Conservation (phyloP, 2,113 vertebrate species). For the Bos taurus region ARS-UCD2.0 NC_037351.1:18371501-18372000, state of each 20-base stretch:
- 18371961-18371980: background rate
- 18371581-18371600: background rate
- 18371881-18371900: no score
- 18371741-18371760: background rate
- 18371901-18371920: background rate
- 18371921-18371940: background rate
- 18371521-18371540: background rate
- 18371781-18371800: background rate
- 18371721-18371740: background rate
- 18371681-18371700: background rate
- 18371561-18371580: background rate
- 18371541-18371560: no score
- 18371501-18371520: background rate
- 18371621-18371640: background rate
- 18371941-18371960: background rate
- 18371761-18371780: background rate
- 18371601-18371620: background rate
- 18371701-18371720: background rate
- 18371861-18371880: background rate
- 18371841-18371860: fast-evolving
- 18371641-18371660: background rate
- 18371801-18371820: background rate
- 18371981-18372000: background rate
- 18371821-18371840: background rate
- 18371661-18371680: background rate